Base-by-base conservation (phyloP, 2,113 vertebrate genomes). In the Sphaerodactylus townsendi region DNA sequence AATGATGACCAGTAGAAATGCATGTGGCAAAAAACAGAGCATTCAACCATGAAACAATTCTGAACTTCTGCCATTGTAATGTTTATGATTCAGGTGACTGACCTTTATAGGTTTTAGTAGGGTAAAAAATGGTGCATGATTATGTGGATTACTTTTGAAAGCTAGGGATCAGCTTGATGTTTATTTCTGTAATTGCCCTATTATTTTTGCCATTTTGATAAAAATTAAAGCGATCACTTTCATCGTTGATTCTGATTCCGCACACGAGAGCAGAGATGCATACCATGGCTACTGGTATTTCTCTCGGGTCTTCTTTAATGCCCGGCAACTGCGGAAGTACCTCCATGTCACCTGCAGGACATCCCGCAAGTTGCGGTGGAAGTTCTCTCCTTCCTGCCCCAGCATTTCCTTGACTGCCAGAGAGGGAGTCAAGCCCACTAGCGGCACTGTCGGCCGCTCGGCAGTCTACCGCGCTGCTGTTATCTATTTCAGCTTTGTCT, bases 401-500 rank as follows among this genome's bases (percentile, higher is more conserved):
- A 0, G 82, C 87, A 0, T 91, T 92, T 41, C 96, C 95, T 87
- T 95, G 94, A n/a, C 95, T 94, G 35, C 96, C 96, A 1, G 94
- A 94, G 6, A 96, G 48, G 0, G 95, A 93, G 85, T 96, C 96
- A 0, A 95, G 94, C 65, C 95, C 92, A 1, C 96, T 96, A 2
- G 96, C 96, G 8, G 96, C 93, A 1, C 97, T 96, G 1, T 96
- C 96, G 28, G 97, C 96, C 1, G 98, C 96, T 17, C 89, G 95
- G 13, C 96, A 95, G 35, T 97, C 97, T 0, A 95, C 95, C 2
- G 95, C 96, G 33, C 97, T 97, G 70, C 96, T 92, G 0, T 97
- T 97, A 69, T 98, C 98, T 15, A 98, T 98, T 71, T 98, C 98
- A 0, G 98, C 98, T 84, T 99, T 98, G 66, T 99, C 98, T 84